phyloP scores from a whole-genome alignment of 2,888 invertebrate genomes.

The Eristalis tenax region DNA sequence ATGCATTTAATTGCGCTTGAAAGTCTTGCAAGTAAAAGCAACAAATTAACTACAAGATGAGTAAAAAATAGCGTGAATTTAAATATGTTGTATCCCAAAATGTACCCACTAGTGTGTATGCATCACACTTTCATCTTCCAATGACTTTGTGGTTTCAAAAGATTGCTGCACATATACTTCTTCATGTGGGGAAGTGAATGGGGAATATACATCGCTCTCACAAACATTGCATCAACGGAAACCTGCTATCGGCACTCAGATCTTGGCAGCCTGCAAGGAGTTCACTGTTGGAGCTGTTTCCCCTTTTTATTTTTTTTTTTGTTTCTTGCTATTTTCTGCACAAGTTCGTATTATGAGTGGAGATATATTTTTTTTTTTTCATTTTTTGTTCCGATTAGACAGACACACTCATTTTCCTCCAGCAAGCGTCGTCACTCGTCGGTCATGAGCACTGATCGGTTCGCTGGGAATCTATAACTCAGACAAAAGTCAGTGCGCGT shows the following conservation, averaged over 20 bases:
- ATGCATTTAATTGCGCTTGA: slow-evolving; percentile 15
- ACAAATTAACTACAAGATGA: slow-evolving; percentile 5
- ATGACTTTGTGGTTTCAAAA: slow-evolving; percentile 7
- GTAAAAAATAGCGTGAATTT: slow-evolving; percentile 1
- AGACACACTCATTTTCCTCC: slow-evolving; percentile 52
- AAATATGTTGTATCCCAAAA: neutral
- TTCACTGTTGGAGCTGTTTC: slow-evolving; percentile 21
- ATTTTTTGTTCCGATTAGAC: slow-evolving; percentile 48
- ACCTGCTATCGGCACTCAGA: slow-evolving; percentile 44
- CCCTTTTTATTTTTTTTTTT: slow-evolving; percentile 4
- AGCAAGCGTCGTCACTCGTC: slow-evolving; percentile 7
- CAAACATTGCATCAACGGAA: slow-evolving; percentile 62
- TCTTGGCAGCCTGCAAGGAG: slow-evolving; percentile 8
- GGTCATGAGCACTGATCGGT: slow-evolving; percentile 20
- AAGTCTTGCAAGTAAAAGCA: neutral
- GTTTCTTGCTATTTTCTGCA: slow-evolving; percentile 56
- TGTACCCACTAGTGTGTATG: neutral
- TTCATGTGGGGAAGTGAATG: slow-evolving; percentile 10
- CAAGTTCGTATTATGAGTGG: slow-evolving; percentile 29
- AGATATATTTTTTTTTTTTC: too few species aligned
- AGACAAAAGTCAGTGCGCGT: slow-evolving; percentile 40
- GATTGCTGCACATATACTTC: neutral
- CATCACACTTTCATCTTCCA: slow-evolving; percentile 55
- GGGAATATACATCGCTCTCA: slow-evolving; percentile 36
- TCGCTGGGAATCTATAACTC: slow-evolving; percentile 32